Evolutionary conservation across 1,140 invertebrate species (phyloP).

Genomic region (Drosophila willistoni): DNA sequence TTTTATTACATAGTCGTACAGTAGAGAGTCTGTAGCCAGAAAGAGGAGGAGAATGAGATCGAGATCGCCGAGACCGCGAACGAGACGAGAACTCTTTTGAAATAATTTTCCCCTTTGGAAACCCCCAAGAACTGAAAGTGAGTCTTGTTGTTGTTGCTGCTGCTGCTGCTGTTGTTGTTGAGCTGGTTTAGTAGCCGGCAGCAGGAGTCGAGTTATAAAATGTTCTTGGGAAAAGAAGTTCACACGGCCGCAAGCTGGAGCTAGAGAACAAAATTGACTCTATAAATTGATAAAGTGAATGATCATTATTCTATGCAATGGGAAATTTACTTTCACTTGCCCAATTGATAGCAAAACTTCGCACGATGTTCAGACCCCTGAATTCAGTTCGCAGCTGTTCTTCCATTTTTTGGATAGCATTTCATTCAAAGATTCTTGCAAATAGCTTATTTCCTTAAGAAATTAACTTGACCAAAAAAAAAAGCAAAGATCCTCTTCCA

Average conservation of each 20-base stretch:
- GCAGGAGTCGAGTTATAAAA: conserved; percentile 6
- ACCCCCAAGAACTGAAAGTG: conserved; percentile 56
- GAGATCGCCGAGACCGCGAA: background rate
- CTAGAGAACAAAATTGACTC: conserved; percentile 7
- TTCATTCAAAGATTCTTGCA: conserved; percentile 54
- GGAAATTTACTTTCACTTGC: conserved; percentile 18
- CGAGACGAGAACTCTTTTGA: conserved; percentile 27
- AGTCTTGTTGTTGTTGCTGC: conserved; percentile 43
- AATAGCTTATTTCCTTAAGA: conserved; percentile 78
- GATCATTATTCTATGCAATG: background rate
- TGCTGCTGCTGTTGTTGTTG: conserved; percentile 20
- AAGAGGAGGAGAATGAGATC: background rate
- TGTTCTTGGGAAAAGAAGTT: conserved; percentile 33
- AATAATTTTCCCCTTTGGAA: conserved; percentile 49
- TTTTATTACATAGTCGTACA: conserved; percentile 67
- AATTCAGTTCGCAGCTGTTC: conserved; percentile 39
- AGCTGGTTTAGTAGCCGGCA: conserved; percentile 34
- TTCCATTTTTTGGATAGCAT: background rate
- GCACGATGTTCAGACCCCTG: conserved; percentile 19
- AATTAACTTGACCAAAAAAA: conserved; percentile 32
- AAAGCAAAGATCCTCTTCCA: conserved; percentile 21
- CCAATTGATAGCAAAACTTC: background rate
- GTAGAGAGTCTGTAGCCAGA: conserved; percentile 6
- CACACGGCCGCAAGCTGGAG: conserved; percentile 64
- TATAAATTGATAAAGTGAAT: background rate